Percentiles rank a stretch among this genome's conserved stretches.
Evolutionary conservation across 1,140 invertebrate species (phyloP).

Genomic region (Megathymus violae): DNA sequence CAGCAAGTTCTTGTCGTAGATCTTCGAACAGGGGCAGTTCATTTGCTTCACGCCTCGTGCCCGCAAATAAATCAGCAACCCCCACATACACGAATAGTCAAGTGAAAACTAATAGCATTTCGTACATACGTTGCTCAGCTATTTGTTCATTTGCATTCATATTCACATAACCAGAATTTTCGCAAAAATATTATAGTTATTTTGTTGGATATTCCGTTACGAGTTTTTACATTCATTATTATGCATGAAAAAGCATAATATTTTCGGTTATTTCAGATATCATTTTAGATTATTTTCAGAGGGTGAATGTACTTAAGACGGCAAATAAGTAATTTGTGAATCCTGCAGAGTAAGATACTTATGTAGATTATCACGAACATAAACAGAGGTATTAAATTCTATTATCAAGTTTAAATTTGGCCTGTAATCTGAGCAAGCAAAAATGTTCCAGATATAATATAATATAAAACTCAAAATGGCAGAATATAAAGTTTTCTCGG

Average conservation of each 20-base stretch:
- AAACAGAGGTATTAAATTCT: background rate
- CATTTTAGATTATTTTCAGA: constrained; percentile 9
- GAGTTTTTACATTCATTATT: constrained; percentile 30
- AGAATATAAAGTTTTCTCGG: too few species aligned
- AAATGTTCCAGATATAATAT: too few species aligned
- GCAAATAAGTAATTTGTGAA: background rate
- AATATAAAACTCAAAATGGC: background rate
- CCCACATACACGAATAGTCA: constrained; percentile 44
- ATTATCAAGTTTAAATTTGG: too few species aligned
- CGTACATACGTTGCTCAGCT: constrained; percentile 36
- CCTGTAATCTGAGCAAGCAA: too few species aligned
- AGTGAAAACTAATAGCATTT: constrained; percentile 56
- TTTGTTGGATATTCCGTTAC: constrained; percentile 23
- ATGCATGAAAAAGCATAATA: constrained; percentile 31
- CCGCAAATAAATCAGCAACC: constrained; percentile 78
- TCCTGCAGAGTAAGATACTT: background rate
- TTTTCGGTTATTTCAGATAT: constrained; percentile 15
- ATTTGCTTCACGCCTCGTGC: constrained; percentile 79
- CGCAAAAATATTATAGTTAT: constrained; percentile 25
- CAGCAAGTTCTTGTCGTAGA: constrained; percentile 62
- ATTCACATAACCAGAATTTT: constrained; percentile 31
- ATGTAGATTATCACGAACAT: background rate
- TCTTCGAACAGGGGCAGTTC: constrained; percentile 70
- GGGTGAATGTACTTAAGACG: constrained; percentile 9
- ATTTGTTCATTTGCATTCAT: constrained; percentile 38